phyloP scores from a whole-genome alignment of 2,113 vertebrate genomes.

The Microtus ochrogaster region DNA sequence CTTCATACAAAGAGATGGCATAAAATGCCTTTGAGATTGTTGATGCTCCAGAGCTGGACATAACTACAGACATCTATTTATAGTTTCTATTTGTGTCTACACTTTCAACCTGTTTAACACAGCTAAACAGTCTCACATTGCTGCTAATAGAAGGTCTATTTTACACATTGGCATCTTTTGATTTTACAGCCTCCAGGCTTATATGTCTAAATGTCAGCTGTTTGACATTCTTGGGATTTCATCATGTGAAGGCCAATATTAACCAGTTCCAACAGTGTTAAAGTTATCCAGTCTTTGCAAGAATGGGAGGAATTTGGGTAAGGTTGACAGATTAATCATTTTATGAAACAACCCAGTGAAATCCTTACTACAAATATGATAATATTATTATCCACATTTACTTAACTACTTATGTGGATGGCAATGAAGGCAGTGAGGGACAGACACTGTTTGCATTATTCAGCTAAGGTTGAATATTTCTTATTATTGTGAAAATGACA shows the following conservation, averaged over 20 bases:
- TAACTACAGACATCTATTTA: not conserved
- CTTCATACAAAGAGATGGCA: not conserved
- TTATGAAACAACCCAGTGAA: not conserved
- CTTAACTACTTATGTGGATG: not conserved
- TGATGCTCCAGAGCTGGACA: not conserved
- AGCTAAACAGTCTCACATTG: not conserved
- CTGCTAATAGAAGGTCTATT: not conserved
- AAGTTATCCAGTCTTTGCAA: constrained; percentile 12
- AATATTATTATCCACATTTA: not conserved
- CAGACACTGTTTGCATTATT: not conserved
- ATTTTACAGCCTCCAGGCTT: not conserved
- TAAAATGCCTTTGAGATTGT: not conserved
- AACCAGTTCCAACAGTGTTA: not conserved
- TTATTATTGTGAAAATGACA: not conserved
- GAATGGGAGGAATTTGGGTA: not conserved
- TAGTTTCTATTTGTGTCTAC: not conserved
- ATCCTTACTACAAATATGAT: not conserved
- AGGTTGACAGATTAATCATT: not conserved
- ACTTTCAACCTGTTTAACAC: not conserved
- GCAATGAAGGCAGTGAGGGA: not conserved
- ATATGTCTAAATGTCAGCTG: constrained; percentile 1
- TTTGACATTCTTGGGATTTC: constrained; percentile 46
- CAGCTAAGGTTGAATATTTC: not conserved
- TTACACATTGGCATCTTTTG: not conserved
- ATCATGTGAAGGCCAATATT: not conserved